These are phyloP conservation scores for Polymixis lichenea DNA, from an alignment of 2,888 invertebrate species.

Conservation along the genomic window DNA sequence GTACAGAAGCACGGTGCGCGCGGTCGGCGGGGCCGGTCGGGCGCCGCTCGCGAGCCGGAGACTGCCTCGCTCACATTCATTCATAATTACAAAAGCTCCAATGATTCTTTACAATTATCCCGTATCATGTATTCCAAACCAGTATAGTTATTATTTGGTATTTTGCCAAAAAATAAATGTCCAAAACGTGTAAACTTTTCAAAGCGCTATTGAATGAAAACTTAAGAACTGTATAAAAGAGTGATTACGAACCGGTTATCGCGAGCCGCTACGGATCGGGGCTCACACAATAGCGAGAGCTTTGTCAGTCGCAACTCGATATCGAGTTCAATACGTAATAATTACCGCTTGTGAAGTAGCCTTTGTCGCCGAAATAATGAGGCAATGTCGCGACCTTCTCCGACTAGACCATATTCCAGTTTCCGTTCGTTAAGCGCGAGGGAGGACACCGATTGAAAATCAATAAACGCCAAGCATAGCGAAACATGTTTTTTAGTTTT, in stretches of 20 bases:
- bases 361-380: constrained; percentile 83
- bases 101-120: constrained; percentile 78
- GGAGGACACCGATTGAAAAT: constrained; percentile 79
- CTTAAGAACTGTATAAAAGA: constrained; percentile 76
- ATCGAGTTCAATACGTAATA: constrained; percentile 80
- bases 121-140: constrained; percentile 70
- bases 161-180: constrained; percentile 48
- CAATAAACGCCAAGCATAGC: constrained; percentile 80
- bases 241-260: constrained; percentile 82
- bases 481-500: constrained; percentile 76
- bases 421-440: constrained; percentile 77
- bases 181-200: constrained; percentile 69
- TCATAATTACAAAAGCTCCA: constrained; percentile 75
- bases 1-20: constrained; percentile 88
- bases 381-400: constrained; percentile 84
- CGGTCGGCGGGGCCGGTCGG: constrained; percentile 67
- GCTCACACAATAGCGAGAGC: constrained; percentile 74
- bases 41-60: constrained; percentile 69
- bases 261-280: constrained; percentile 74
- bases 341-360: constrained; percentile 83
- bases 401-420: constrained; percentile 77
- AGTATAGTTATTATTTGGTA: constrained; percentile 46
- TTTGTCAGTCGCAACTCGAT: constrained; percentile 77
- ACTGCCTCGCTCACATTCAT: constrained; percentile 68
- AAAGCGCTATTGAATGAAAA: constrained; percentile 72